phyloP scores from a whole-genome alignment of 2,113 vertebrate genomes.

The Choloepus hoffmanni region DNA sequence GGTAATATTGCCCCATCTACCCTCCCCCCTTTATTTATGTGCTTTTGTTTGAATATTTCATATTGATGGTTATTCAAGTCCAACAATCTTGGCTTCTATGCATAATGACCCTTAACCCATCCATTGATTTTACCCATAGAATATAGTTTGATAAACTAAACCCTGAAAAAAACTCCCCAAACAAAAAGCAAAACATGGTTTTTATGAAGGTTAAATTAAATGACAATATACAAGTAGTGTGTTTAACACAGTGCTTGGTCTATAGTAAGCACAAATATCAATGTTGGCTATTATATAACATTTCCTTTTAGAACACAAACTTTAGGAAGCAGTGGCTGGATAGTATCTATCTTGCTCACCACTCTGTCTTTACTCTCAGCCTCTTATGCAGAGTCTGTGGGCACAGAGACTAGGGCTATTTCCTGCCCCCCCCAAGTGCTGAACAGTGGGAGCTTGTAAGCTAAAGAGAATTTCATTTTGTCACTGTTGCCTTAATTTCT shows the following conservation, averaged over 20 bases:
- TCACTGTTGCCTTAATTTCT: constrained; percentile 65
- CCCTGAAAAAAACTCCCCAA: no score
- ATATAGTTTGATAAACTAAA: no score
- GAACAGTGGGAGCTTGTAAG: constrained; percentile 28
- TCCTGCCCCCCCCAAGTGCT: not conserved
- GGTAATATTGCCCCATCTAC: not conserved
- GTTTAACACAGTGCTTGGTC: not conserved
- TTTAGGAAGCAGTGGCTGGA: not conserved
- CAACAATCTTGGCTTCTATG: no score
- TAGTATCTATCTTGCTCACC: not conserved
- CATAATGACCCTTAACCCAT: no score
- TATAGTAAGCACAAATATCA: not conserved
- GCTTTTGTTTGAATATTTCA: no score
- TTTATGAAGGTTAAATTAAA: not conserved
- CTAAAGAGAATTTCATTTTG: constrained; percentile 66
- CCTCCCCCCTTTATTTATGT: no score
- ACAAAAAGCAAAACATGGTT: not conserved
- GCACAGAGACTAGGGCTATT: not conserved
- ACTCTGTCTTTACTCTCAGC: not conserved
- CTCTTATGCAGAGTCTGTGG: not conserved
- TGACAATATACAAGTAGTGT: not conserved
- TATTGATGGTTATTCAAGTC: no score
- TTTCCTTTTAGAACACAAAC: constrained; percentile 41
- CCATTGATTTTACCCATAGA: no score
- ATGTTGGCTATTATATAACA: not conserved